Base-by-base conservation (phyloP, 2,113 vertebrate species). In the Reinhardtius hippoglossoides region DNA sequence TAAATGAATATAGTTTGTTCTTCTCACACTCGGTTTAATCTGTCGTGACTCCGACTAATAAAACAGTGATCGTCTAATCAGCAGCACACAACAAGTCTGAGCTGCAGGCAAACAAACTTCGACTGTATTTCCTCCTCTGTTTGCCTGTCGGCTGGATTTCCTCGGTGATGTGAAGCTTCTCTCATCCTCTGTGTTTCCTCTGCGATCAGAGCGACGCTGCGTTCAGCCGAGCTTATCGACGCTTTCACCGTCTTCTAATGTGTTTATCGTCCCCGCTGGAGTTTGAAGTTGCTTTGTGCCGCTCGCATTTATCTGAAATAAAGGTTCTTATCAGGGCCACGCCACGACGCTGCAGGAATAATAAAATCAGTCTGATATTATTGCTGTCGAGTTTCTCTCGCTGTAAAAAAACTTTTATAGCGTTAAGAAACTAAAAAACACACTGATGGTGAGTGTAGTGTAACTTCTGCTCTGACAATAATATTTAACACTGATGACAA, bases 291-390 rank as follows among this genome's bases (percentile, higher is more conserved):
- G 68, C 78, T 83, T 83, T 82, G 85, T 76, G 74, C 35, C 20
- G 57, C 86, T 76, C 67, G 14, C 13, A 77, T 82, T 86, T 42
- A 82, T 87, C 84, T 71, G 61, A 75, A 66, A 77, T 74, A 67
- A 71, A 76, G 70, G 40, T 71, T 86, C 69, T 82, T 84, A 82
- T 89, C 87, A 26, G 24, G 44, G 64, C 35, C n/a, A n/a, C n/a
- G n/a, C 40, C 68, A 80, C 5, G 67, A 23, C 44, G 16, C 72
- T 27, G 50, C 52, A 46, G 72, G 62, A 31, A 79, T 71, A 65
- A 75, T 63, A 67, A 74, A 15, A 52, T 64, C 52, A 23, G 31
- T 31, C 6, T 31, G 65, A 69, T 66, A 71, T 74, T 58, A 63
- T 26, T 66, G 67, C 70, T 69, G 68, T 76, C 68, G 60, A 67